Conservation (phyloP, 2,113 vertebrate species). For the Bucco capensis region DNA sequence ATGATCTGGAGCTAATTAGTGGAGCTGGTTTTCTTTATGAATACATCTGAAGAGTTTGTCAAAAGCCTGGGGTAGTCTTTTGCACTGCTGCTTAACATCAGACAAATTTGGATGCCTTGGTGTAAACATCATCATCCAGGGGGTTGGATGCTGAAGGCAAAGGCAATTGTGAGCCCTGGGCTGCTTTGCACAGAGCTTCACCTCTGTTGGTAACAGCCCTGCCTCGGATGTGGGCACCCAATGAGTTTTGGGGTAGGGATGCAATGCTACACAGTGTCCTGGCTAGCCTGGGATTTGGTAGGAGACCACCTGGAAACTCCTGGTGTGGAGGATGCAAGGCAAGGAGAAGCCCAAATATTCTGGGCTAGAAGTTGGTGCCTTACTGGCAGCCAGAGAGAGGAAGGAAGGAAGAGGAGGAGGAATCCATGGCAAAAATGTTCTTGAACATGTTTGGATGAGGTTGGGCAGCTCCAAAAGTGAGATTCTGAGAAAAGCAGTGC, state of each 20-base stretch:
- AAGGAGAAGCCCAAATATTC: background rate
- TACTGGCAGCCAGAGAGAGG: background rate
- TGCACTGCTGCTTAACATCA: background rate
- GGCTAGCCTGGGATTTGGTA: background rate
- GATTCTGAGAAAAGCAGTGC: background rate
- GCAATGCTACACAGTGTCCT: background rate
- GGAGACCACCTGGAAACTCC: background rate
- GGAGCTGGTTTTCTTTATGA: background rate
- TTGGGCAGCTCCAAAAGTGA: background rate
- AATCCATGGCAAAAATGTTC: background rate
- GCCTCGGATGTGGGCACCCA: fast-evolving
- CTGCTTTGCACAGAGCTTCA: background rate
- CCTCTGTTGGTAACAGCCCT: background rate
- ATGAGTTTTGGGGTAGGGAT: background rate
- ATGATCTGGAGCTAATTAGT: background rate
- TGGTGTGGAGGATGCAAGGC: fast-evolving
- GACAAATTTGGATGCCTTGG: background rate
- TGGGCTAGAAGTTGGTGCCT: background rate
- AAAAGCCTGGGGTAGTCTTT: background rate
- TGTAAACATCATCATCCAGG: fast-evolving
- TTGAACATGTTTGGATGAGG: background rate
- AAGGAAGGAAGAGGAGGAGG: background rate
- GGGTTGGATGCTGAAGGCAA: background rate
- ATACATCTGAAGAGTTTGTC: background rate
- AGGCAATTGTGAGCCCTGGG: background rate